Percentiles rank a stretch among this genome's conserved stretches.
Conservation (phyloP, 2,888 invertebrate species). For the Julus scandinavius region DNA sequence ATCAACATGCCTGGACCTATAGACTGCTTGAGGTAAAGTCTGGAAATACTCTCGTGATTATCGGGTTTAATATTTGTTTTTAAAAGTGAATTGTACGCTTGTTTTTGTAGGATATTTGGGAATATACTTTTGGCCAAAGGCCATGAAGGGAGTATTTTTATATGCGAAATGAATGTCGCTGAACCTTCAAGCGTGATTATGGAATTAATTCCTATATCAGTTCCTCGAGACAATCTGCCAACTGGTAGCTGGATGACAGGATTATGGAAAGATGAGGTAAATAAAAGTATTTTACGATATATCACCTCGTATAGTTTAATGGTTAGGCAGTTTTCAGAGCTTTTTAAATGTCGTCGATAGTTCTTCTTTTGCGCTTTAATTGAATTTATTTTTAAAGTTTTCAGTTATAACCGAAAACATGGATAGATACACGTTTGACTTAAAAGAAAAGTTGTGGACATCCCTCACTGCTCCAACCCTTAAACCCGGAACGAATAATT, state of each 20-base stretch:
- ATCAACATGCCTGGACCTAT: neutral
- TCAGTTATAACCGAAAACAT: neutral
- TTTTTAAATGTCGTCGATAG: neutral
- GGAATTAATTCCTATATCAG: neutral
- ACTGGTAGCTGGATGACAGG: neutral
- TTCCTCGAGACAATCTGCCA: neutral
- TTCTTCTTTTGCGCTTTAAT: neutral
- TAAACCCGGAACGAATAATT: neutral
- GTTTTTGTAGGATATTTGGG: neutral
- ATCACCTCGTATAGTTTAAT: too few relatives aligned
- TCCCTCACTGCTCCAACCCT: conserved; percentile 9
- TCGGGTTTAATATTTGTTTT: too few relatives aligned
- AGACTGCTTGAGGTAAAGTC: neutral
- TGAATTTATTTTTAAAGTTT: neutral
- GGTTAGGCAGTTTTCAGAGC: too few relatives aligned
- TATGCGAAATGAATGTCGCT: neutral
- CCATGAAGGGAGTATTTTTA: neutral
- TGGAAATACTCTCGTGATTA: too few relatives aligned
- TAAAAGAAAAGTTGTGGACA: neutral
- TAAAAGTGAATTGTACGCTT: too few relatives aligned
- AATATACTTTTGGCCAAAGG: conserved; percentile 11
- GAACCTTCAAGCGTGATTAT: neutral
- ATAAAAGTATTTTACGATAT: neutral
- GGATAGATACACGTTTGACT: neutral
- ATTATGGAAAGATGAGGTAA: conserved; percentile 39